These are phyloP conservation scores for Zapus hudsonius DNA, from an alignment of 2,113 vertebrate genomes.

Conservation along the genomic window DNA sequence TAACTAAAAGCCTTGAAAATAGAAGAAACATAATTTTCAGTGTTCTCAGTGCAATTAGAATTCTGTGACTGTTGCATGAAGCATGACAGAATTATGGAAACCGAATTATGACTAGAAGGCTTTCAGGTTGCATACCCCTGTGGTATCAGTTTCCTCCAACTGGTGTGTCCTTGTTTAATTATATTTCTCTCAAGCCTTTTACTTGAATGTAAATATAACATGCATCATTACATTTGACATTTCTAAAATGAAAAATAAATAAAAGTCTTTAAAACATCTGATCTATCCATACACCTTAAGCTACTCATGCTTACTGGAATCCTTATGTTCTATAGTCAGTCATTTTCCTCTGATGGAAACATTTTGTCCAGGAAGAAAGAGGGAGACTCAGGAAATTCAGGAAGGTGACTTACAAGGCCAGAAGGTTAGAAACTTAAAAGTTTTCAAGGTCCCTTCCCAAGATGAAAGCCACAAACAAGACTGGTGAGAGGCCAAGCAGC, in stretches of 20 bases:
- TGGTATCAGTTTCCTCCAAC: not conserved
- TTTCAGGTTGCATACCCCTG: not conserved
- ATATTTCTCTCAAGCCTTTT: not conserved
- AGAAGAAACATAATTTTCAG: not conserved
- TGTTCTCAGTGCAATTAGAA: not conserved
- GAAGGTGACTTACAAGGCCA: not conserved
- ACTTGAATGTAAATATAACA: not conserved
- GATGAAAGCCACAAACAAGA: not conserved
- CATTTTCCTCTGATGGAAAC: not conserved
- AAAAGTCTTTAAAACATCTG: not conserved
- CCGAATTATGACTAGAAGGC: not conserved
- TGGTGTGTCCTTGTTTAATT: not conserved
- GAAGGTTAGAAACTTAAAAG: not conserved
- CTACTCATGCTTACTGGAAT: not conserved
- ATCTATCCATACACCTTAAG: not conserved
- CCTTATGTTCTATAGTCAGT: not conserved
- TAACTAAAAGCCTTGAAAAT: not conserved
- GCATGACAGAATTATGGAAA: constrained; percentile 10
- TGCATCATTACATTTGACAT: not conserved
- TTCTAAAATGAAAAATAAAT: not conserved
- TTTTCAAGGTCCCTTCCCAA: not conserved
- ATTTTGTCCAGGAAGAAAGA: not conserved
- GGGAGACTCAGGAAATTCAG: not conserved
- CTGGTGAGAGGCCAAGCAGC: rapidly evolving
- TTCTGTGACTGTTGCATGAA: not conserved